Base-by-base conservation (phyloP, 2,888 invertebrate genomes). In the Julus scanicus region DNA sequence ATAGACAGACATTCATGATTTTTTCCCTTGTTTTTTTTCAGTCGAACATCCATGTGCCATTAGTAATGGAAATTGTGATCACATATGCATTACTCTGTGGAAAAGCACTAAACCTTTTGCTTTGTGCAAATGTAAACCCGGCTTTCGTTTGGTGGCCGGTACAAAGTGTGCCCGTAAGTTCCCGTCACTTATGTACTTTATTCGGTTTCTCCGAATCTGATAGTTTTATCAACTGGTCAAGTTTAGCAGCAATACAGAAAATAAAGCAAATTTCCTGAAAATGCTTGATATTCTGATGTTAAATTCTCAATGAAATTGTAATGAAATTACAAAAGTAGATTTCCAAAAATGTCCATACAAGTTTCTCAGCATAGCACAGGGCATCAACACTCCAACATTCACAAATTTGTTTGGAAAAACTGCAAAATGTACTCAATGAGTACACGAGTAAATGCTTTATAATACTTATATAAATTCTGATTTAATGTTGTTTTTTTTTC, bases 51-150 rank as follows among this genome's bases (percentile, higher is more conserved):
- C 95, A 53, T 96, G 96, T 92, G 94, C 94, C 89, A 92, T 92
- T 80, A 92, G 93, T 44, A 89, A 89, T 91, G 95, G 95, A 90
- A 94, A 94, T 89, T 97, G 97, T 93, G 94, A 94, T 90, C 96
- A 97, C 92, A 93, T 97, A 89, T 97, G 97, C 93, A 93, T 96
- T 89, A 94, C 96, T 84, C 89, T 91, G n/a, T 95, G 94, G 94
- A 93, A 93, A 89, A 91, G 91, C 86, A 91, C 91, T 39, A 92
- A 92, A 57, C 94, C 94, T 0, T 91, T 94, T 90, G 94, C 94
- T 89, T 94, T 94, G 90, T 97, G 97, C 92, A 91, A 95, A 87
- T 97, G 97, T 91, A 94, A 94, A 71, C 94, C 95, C 90, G 97
- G 97, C 2, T 96, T 94, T 93, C 93, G 94, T 90, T 93, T 94